phyloP scores from a whole-genome alignment of 2,113 vertebrate species.

The Melanostigma gelatinosum region DNA sequence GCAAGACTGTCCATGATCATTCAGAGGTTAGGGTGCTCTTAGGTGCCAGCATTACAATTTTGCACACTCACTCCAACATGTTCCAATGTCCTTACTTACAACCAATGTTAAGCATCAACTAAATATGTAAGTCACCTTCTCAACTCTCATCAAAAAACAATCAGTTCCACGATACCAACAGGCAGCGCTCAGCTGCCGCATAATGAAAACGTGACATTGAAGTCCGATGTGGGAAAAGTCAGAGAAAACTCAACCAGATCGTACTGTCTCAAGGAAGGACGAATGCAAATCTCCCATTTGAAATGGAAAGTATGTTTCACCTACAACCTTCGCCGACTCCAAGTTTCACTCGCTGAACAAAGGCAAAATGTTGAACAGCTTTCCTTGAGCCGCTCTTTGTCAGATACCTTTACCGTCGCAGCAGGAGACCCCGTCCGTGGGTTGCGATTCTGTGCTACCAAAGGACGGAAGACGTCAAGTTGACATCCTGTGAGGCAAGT shows the following conservation, averaged over 20 bases:
- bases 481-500: conserved; percentile 14
- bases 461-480: conserved; percentile 4
- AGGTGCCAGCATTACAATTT: neutral
- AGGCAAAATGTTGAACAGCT: conserved; percentile 46
- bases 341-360: conserved; percentile 14
- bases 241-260: conserved; percentile 46
- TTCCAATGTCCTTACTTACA: conserved; percentile 43
- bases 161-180: conserved; percentile 65
- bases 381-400: conserved; percentile 10
- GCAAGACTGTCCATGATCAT: conserved; percentile 28
- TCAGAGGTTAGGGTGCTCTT: conserved; percentile 21
- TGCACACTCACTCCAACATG: conserved; percentile 16
- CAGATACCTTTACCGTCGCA: conserved; percentile 23
- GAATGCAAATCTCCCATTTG: conserved; percentile 66
- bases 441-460: neutral
- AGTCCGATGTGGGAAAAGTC: conserved; percentile 43
- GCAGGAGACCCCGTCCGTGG: conserved; percentile 6
- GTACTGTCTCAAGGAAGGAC: conserved; percentile 49
- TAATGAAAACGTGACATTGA: conserved; percentile 71
- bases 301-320: conserved; percentile 58
- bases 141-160: conserved; percentile 71
- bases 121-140: conserved; percentile 72
- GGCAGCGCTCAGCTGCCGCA: conserved; percentile 43
- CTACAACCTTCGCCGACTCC: conserved; percentile 18
- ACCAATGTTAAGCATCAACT: conserved; percentile 51